Evolutionary conservation across 2,113 vertebrate genomes (phyloP), one percentile per base, ranked within the genome.

Genomic region (Rattus rattus): DNA sequence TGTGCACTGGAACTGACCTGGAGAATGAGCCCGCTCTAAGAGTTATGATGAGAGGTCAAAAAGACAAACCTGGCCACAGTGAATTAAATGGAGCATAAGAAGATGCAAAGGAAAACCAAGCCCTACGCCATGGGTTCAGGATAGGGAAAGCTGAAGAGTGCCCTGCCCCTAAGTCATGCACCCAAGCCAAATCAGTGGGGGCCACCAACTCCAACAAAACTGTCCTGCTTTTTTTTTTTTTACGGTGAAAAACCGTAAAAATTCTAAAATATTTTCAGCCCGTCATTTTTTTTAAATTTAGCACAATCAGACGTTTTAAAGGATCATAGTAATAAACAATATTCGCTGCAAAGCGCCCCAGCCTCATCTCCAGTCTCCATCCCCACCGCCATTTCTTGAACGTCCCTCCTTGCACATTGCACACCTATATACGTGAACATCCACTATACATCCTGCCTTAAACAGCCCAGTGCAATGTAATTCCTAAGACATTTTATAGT

Each of bases 381-480:
- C 77, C 65, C 36, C 39, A 61, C 7, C 28, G 54, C n/a, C 69
- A 65, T 76, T 75, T 95, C 59, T 88, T 86, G 5, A 96, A 30
- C 86, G 85, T 81, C 13, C 76, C 69, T 96, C 30, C 61, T 83
- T 91, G 94, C 22, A 77, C 36, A 5, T 22, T 49, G 85, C 61
- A 65, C 69, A 12, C 56, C 22, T 72, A 24, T 79, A 67, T 2
- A 56, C 12, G 26, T 61, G 7, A 17, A 84, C 4, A 73, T 28
- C 30, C 39, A 56, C 43, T 61, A 61, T 12, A 67, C 4, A 90
- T 56, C 2, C 30, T 77, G 30, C 54, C 94, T 72, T 96, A 90
- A 90, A 86, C 13, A 90, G 43, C 28, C 33, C n/a, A 79, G 70
- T 90, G 47, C 76, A 96, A 90, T n/a, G 43, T 30, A 95, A 90